Percentiles rank a stretch among this genome's conserved stretches.
Evolutionary conservation across 2,888 invertebrate genomes (phyloP).

Genomic region (Cremastinae sp.): DNA sequence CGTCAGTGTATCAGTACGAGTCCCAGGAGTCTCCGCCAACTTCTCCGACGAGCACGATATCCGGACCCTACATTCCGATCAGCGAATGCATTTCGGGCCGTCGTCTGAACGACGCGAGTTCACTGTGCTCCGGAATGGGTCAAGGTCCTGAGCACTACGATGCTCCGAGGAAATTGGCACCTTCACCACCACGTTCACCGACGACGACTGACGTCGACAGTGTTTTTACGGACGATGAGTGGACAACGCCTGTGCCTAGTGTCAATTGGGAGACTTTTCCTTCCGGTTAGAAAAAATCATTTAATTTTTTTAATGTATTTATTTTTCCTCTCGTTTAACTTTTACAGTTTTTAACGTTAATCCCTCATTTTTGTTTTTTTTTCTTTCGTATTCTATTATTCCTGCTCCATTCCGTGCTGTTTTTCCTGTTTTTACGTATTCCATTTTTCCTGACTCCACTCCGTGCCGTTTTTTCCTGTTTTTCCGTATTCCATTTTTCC

Average conservation of each 20-base stretch:
- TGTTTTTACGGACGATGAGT: conserved; percentile 87
- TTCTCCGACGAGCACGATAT: conserved; percentile 84
- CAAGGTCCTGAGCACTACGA: conserved; percentile 77
- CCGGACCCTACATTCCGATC: conserved; percentile 95
- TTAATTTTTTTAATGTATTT: too few species aligned
- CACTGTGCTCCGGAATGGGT: conserved; percentile 72
- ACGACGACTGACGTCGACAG: conserved; percentile 86
- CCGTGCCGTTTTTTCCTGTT: too few species aligned
- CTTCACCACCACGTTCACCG: conserved; percentile 82
- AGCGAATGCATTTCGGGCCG: conserved; percentile 95
- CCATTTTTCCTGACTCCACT: too few species aligned
- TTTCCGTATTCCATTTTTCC: too few species aligned
- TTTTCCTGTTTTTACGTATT: too few species aligned
- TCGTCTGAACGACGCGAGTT: conserved; percentile 80
- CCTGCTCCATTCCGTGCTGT: too few species aligned
- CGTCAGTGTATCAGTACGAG: conserved; percentile 77
- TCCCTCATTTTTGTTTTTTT: too few species aligned
- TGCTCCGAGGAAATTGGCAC: conserved; percentile 73
- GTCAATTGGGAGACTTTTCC: conserved; percentile 82
- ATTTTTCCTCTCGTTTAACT: too few species aligned
- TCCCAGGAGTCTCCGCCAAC: conserved; percentile 84
- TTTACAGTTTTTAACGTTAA: too few species aligned
- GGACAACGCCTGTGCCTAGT: conserved; percentile 82
- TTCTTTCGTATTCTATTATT: too few species aligned
- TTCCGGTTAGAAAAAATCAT: conserved; percentile 65